Conservation (phyloP, 2,888 invertebrate species). For the Drosophila koepferae region DNA sequence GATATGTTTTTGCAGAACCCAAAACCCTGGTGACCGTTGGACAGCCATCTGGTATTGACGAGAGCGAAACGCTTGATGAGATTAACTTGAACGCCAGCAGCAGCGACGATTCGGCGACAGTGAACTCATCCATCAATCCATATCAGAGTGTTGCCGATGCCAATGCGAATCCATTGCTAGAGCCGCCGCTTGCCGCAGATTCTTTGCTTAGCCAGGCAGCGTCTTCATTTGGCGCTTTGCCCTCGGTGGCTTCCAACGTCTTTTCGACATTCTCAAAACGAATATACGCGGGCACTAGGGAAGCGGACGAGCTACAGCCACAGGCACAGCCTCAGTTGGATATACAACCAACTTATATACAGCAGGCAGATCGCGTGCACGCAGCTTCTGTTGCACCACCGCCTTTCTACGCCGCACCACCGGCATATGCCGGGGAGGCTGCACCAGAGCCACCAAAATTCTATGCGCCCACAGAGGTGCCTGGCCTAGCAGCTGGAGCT, state of each 20-base stretch:
- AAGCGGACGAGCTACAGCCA: slow-evolving; percentile 36
- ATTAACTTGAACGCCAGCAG: slow-evolving; percentile 85
- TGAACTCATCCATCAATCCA: slow-evolving; percentile 24
- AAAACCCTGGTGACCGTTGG: slow-evolving; percentile 83
- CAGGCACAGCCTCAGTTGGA: slow-evolving; percentile 66
- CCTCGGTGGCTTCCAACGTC: slow-evolving; percentile 88
- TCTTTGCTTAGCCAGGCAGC: slow-evolving; percentile 83
- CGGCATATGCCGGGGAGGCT: slow-evolving; percentile 32
- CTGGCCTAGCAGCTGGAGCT: slow-evolving; percentile 39
- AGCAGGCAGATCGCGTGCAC: slow-evolving; percentile 51
- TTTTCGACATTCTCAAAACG: slow-evolving; percentile 87
- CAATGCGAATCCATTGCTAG: slow-evolving; percentile 78
- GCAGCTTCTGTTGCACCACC: slow-evolving; percentile 36
- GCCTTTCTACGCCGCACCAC: slow-evolving; percentile 71
- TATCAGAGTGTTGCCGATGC: slow-evolving; percentile 56
- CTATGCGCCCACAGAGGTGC: slow-evolving; percentile 82
- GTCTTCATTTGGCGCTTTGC: slow-evolving; percentile 86
- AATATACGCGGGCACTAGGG: slow-evolving; percentile 77
- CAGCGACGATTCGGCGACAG: slow-evolving; percentile 64
- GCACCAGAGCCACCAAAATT: slow-evolving; percentile 82
- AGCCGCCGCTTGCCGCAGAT: slow-evolving; percentile 62
- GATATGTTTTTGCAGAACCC: slow-evolving; percentile 69
- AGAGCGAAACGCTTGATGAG: slow-evolving; percentile 86
- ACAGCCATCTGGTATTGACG: slow-evolving; percentile 82
- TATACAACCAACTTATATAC: slow-evolving; percentile 79